A percentile compares a stretch with the other conserved stretches of the same genome.
Evolutionary conservation across 2,888 invertebrate genomes (phyloP).

Genomic region (Drosophila flavopinicola): DNA sequence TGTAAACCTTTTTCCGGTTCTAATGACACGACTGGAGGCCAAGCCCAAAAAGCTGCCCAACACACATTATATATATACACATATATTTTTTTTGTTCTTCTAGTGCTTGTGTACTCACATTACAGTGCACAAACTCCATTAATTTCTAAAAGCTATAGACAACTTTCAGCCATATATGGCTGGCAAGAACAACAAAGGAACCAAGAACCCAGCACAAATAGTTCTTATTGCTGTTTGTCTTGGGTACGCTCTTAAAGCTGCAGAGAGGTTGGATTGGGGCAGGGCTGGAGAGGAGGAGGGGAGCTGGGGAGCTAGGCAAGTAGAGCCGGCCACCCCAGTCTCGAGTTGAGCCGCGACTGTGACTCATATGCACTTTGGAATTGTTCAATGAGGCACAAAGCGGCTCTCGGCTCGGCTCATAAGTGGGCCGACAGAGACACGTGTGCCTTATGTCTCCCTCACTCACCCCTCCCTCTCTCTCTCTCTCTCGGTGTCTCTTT

Average conservation of each 20-base stretch:
- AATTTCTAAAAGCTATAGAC: conserved; percentile 54
- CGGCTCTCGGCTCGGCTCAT: conserved; percentile 35
- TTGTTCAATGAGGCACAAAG: conserved; percentile 59
- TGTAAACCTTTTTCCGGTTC: conserved; percentile 64
- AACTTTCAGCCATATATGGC: conserved; percentile 51
- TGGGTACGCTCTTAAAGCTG: not conserved
- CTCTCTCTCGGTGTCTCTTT: not conserved
- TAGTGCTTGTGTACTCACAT: conserved; percentile 42
- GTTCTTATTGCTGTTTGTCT: conserved; percentile 57
- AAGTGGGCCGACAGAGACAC: conserved; percentile 61
- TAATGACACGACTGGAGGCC: conserved; percentile 55
- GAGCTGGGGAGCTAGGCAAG: not conserved
- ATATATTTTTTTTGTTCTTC: not conserved
- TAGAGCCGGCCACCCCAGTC: conserved; percentile 19
- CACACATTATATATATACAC: conserved; percentile 10
- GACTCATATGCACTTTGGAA: conserved; percentile 68
- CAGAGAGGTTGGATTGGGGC: too few relatives aligned
- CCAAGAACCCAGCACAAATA: conserved; percentile 46
- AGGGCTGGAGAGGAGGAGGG: too few relatives aligned
- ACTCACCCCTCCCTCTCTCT: not conserved
- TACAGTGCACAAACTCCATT: conserved; percentile 61
- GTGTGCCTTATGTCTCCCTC: conserved; percentile 17
- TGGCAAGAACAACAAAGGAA: conserved; percentile 51
- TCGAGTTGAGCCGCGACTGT: conserved; percentile 26
- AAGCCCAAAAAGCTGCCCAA: conserved; percentile 47